Conservation (phyloP, 2,113 vertebrate genomes). For the Clarias magur region DNA sequence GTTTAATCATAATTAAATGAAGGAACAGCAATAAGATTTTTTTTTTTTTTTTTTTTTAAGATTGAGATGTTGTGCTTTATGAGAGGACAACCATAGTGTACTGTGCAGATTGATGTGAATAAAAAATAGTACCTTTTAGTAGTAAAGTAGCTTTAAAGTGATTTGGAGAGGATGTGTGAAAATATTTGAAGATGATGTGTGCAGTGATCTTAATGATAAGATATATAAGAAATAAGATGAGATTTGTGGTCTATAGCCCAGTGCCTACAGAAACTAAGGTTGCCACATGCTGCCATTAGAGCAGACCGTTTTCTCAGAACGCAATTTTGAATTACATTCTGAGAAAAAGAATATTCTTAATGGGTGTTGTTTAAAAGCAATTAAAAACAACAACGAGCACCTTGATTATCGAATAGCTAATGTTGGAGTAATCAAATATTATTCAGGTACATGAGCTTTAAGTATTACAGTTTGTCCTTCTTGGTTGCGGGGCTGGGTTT, state of each 20-base stretch:
- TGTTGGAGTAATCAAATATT: background rate
- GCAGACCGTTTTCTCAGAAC: background rate
- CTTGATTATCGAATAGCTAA: background rate
- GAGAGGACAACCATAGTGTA: background rate
- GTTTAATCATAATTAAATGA: slow-evolving; percentile 14
- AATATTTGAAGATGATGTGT: background rate
- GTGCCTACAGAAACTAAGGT: slow-evolving; percentile 4
- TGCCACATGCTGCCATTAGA: background rate
- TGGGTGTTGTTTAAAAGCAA: background rate
- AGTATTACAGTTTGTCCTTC: background rate
- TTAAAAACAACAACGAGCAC: background rate
- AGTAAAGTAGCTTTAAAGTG: background rate
- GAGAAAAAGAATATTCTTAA: background rate
- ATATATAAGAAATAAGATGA: background rate
- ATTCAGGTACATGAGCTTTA: background rate
- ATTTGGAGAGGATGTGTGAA: background rate
- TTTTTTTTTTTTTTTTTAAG: slow-evolving; percentile 16
- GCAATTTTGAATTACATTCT: background rate
- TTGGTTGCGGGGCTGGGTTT: too few relatives aligned
- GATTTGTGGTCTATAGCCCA: background rate
- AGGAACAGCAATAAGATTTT: slow-evolving; percentile 30
- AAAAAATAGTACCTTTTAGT: background rate
- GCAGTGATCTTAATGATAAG: background rate
- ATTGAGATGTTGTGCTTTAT: background rate
- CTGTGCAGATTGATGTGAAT: background rate